A percentile compares a stretch with the other conserved stretches of the same genome.
phyloP scores from a whole-genome alignment of 2,113 vertebrate species.

The Terrapene triunguis region DNA sequence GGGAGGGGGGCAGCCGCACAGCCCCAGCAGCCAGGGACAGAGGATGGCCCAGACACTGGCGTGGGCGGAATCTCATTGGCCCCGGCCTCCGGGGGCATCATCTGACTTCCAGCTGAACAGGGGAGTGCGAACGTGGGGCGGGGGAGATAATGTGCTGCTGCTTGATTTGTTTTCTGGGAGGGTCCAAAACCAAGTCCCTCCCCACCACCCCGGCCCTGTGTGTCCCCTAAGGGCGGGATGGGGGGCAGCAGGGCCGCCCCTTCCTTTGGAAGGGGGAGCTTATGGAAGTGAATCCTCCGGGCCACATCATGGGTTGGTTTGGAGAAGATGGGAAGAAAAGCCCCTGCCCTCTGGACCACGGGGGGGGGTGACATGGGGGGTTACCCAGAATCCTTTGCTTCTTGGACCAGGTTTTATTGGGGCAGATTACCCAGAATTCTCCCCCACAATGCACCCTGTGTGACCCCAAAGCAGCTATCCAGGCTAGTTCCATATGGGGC shows the following conservation, averaged over 20 bases:
- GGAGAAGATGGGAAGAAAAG: not conserved
- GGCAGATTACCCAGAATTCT: not conserved
- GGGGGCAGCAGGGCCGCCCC: not conserved
- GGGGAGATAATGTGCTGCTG: not conserved
- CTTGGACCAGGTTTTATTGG: too few species aligned
- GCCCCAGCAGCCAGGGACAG: not conserved
- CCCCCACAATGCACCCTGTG: not conserved
- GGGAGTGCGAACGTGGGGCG: not conserved
- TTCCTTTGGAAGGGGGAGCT: too few species aligned
- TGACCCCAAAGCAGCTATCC: not conserved
- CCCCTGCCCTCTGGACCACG: not conserved
- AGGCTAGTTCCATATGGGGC: not conserved
- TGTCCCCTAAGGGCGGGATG: too few species aligned
- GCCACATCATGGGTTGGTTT: not conserved
- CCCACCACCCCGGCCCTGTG: too few species aligned
- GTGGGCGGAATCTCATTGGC: not conserved
- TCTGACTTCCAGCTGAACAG: not conserved
- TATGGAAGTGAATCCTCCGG: not conserved
- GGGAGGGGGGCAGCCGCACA: not conserved
- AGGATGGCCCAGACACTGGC: not conserved
- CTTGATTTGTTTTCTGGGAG: not conserved
- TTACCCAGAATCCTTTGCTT: not conserved
- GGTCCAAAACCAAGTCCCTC: too few species aligned
- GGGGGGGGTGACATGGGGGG: not conserved
- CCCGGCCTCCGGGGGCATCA: not conserved